These are phyloP conservation scores for human DNA, from an alignment of 2,113 vertebrate genomes.

Conservation along the genomic window GRCh38 chr2:9059001-9059500, in stretches of 20 bases:
- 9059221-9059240: not conserved
- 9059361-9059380: no score
- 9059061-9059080: not conserved
- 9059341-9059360: no score
- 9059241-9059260: not conserved
- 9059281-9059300: no score
- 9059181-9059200: not conserved
- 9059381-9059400: no score
- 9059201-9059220: not conserved
- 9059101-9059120: not conserved
- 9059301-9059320: no score
- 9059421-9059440: no score
- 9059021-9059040: not conserved
- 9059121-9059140: not conserved
- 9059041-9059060: not conserved
- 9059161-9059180: not conserved
- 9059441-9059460: no score
- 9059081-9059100: not conserved
- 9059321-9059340: no score
- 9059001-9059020: not conserved
- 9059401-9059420: no score
- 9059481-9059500: no score
- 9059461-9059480: no score
- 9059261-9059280: no score
- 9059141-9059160: not conserved